A percentile compares a stretch with the other conserved stretches of the same genome.
Evolutionary conservation across 1,140 invertebrate genomes (phyloP).

Genomic region (Ceratina calcarata): DNA sequence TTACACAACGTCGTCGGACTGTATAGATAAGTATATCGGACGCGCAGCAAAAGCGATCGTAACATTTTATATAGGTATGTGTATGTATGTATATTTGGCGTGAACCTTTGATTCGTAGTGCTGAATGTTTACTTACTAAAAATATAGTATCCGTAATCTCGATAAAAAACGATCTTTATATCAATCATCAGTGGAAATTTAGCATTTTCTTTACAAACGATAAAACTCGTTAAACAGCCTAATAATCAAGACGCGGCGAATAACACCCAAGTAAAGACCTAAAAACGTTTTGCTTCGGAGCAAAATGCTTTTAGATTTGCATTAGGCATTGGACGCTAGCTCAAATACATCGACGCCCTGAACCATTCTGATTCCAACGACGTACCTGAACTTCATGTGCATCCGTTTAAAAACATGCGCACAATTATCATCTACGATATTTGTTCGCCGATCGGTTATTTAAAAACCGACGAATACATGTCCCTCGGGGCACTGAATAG

Average conservation of each 20-base stretch:
- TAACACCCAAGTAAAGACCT: too few relatives aligned
- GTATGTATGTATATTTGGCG: conserved; percentile 64
- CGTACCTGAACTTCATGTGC: neutral
- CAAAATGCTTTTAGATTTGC: too few relatives aligned
- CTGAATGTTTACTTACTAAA: conserved; percentile 46
- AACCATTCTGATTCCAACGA: neutral
- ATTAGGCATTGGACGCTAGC: neutral
- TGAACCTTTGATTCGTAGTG: conserved; percentile 67
- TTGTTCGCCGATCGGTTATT: neutral
- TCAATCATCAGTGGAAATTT: conserved; percentile 18
- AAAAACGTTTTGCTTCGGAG: too few relatives aligned
- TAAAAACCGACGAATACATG: neutral
- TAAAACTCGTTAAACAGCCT: conserved; percentile 13
- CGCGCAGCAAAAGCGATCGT: conserved; percentile 41
- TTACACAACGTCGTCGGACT: conserved; percentile 37
- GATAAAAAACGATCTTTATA: conserved; percentile 13
- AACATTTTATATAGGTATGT: conserved; percentile 17
- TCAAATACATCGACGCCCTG: neutral
- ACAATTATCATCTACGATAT: conserved; percentile 2
- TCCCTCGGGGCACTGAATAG: neutral
- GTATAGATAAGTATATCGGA: conserved; percentile 10
- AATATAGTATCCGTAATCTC: conserved; percentile 30
- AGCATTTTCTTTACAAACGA: conserved; percentile 19
- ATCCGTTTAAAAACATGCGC: neutral
- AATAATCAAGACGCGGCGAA: neutral